These are phyloP conservation scores for Nesogale talazaci DNA, from an alignment of 2,113 vertebrate species.

Conservation along the genomic window DNA sequence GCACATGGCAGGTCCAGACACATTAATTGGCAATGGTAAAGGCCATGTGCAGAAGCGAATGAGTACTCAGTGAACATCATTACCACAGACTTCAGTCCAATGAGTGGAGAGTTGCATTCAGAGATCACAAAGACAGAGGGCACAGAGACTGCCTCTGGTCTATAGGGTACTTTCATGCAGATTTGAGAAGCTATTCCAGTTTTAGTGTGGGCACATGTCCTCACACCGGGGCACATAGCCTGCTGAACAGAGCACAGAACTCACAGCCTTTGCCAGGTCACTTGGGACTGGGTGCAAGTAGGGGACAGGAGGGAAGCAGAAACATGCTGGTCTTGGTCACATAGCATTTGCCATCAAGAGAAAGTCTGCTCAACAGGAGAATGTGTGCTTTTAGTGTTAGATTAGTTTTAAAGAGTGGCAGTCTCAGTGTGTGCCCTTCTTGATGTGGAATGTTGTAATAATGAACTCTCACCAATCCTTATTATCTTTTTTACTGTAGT, in stretches of 20 bases:
- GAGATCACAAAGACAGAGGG: neutral
- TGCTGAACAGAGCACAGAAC: neutral
- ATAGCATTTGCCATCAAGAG: neutral
- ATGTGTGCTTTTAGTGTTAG: neutral
- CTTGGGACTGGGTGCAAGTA: no score
- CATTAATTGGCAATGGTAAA: neutral
- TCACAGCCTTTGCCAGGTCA: no score
- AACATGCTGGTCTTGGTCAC: neutral
- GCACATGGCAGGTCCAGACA: no score
- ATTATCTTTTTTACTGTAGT: neutral
- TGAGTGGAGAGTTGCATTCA: neutral
- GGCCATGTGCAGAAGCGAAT: neutral
- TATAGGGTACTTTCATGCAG: neutral
- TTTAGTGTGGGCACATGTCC: neutral
- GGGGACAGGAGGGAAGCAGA: neutral
- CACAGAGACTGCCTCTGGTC: neutral
- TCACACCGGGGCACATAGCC: no score
- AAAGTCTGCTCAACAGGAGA: neutral
- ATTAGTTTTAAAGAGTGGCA: neutral
- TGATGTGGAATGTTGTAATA: neutral
- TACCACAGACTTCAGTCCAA: neutral
- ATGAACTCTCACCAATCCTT: neutral
- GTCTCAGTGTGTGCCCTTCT: neutral
- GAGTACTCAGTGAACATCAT: neutral
- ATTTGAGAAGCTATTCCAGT: neutral